Conservation (phyloP, 2,797 vertebrate genomes). For the Rhynchonycteris naso region DNA sequence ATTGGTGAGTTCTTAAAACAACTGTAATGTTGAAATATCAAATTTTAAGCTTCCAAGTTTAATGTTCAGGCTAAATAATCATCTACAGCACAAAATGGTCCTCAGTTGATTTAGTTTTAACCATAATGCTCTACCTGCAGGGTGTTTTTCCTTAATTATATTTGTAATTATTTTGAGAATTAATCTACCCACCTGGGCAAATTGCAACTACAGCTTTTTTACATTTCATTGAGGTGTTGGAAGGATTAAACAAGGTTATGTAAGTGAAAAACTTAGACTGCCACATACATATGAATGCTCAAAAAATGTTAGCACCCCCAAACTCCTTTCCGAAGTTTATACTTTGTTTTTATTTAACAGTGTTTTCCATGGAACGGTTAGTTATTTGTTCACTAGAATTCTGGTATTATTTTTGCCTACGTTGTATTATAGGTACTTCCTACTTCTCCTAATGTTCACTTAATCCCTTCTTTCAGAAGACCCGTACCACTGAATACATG, state of each 20-base stretch:
- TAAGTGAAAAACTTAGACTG: background rate
- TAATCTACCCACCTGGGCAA: background rate
- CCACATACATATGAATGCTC: background rate
- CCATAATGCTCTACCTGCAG: background rate
- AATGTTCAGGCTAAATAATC: background rate
- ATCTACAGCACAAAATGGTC: background rate
- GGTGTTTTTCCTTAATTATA: background rate
- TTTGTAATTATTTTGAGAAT: constrained; percentile 21
- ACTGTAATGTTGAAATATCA: background rate
- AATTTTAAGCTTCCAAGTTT: background rate
- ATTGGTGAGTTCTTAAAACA: background rate
- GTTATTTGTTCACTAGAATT: background rate
- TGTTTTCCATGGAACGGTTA: background rate
- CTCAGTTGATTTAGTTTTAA: background rate
- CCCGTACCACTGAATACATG: background rate
- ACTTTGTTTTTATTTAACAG: background rate
- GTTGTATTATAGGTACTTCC: background rate
- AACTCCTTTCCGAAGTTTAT: background rate
- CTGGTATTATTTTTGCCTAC: background rate
- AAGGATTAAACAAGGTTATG: background rate
- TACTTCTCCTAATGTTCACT: constrained; percentile 34
- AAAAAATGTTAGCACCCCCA: background rate
- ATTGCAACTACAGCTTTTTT: background rate
- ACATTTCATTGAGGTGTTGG: background rate
- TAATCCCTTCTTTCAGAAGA: constrained; percentile 22